phyloP scores from a whole-genome alignment of 1,140 invertebrate species.

The Pseudomyrmex concolor region DNA sequence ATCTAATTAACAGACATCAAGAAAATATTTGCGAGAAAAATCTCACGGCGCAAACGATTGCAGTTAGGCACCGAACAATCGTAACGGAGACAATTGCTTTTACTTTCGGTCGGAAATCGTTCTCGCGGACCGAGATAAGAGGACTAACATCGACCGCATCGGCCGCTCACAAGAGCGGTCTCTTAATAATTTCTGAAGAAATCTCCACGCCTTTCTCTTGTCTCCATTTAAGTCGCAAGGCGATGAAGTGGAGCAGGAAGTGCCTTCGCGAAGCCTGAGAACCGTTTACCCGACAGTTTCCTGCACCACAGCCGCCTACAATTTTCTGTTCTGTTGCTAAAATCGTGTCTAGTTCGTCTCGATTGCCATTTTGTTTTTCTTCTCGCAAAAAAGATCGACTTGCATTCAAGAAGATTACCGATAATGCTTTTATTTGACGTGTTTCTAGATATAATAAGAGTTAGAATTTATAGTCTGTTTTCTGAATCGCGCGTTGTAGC shows the following conservation, averaged over 20 bases:
- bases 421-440: background rate
- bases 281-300: slow-evolving; percentile 68
- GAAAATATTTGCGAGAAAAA: background rate
- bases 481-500: background rate
- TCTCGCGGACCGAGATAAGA: slow-evolving; percentile 47
- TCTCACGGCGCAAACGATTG: slow-evolving; percentile 5
- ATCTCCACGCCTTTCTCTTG: slow-evolving; percentile 73
- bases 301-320: slow-evolving; percentile 59
- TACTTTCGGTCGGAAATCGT: slow-evolving; percentile 51
- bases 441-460: background rate
- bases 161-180: slow-evolving; percentile 51
- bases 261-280: slow-evolving; percentile 64
- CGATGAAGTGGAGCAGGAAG: slow-evolving; percentile 72
- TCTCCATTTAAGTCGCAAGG: slow-evolving; percentile 67
- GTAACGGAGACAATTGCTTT: slow-evolving; percentile 54
- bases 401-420: slow-evolving; percentile 7
- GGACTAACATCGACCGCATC: slow-evolving; percentile 32
- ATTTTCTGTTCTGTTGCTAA: slow-evolving; percentile 61
- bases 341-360: slow-evolving; percentile 45
- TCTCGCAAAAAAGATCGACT: slow-evolving; percentile 3
- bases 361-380: slow-evolving; percentile 24
- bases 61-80: slow-evolving; percentile 18
- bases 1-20: background rate
- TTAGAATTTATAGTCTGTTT: background rate
- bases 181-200: slow-evolving; percentile 71